Evolutionary conservation across 2,888 invertebrate genomes (phyloP).

Genomic region (Drosophila kambysellisi): DNA sequence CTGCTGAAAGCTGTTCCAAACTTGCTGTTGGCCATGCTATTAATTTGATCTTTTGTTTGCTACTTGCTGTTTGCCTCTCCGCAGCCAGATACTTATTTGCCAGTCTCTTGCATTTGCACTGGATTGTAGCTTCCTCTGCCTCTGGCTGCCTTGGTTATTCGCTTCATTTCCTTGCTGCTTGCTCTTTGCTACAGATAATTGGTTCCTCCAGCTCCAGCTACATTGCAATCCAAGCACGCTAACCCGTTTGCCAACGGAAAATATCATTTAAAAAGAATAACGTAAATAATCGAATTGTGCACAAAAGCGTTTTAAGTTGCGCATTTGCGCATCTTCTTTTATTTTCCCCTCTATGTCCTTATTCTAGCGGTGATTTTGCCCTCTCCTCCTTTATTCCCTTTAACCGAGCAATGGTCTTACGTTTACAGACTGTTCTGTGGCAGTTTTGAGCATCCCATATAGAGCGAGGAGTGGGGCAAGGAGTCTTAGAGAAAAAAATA

Average conservation of each 20-base stretch:
- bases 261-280: constrained; percentile 77
- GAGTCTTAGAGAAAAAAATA: background rate
- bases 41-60: constrained; percentile 78
- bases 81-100: constrained; percentile 46
- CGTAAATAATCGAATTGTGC: constrained; percentile 81
- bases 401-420: background rate
- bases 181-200: constrained; percentile 66
- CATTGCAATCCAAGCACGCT: constrained; percentile 46
- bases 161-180: constrained; percentile 30
- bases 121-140: constrained; percentile 12
- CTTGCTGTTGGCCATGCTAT: constrained; percentile 50
- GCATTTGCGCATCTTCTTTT: constrained; percentile 29
- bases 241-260: constrained; percentile 57
- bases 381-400: constrained; percentile 37
- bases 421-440: constrained; percentile 2
- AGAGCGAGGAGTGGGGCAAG: background rate
- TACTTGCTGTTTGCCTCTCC: constrained; percentile 35
- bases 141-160: background rate
- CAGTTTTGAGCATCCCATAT: background rate
- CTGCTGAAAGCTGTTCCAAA: constrained; percentile 9
- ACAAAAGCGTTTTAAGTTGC: constrained; percentile 68
- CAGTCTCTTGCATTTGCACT: constrained; percentile 35
- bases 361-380: background rate
- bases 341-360: background rate
- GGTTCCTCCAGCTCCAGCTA: constrained; percentile 42